Evolutionary conservation across 1,140 invertebrate species (phyloP), one percentile per base, ranked within the genome.

Genomic region (Bactericera cockerelli): DNA sequence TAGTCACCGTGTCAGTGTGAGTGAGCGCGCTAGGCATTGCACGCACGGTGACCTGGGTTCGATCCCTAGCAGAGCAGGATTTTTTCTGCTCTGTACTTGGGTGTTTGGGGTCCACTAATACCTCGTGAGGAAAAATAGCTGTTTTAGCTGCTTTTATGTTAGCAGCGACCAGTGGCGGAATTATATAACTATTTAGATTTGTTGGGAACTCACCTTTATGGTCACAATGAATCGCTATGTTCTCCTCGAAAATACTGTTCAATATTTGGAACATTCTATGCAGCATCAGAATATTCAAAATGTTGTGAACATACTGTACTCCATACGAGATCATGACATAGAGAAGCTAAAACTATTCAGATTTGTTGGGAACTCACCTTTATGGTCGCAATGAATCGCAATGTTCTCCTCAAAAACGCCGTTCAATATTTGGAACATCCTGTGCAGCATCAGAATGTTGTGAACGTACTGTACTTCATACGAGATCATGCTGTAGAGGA

Each of bases 291-390:
- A n/a, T n/a, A n/a, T n/a, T n/a, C n/a, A n/a, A n/a, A n/a, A 49
- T n/a, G 19, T 49, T 49, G n/a, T 49, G 4, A 4, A 49, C 22
- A n/a, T 49, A 49, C 22, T 49, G 42, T 6, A 49, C n/a, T 49
- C 19, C 42, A n/a, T 49, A 49, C 42, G 42, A 49, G 4, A 49
- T 49, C n/a, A 49, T 16, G n/a, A n/a, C n/a, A n/a, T 49, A 49
- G 42, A 49, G 42, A 49, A 19, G n/a, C n/a, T 4, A 49, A n/a
- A 6, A 49, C 42, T 10, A 4, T 49, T 49, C 19, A n/a, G 4
- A 10, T n/a, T 8, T 4, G 3, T 49, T n/a, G n/a, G n/a, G n/a
- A n/a, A n/a, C n/a, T n/a, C n/a, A n/a, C n/a, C n/a, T n/a, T n/a
- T n/a, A n/a, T n/a, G n/a, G n/a, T n/a, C n/a, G n/a, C n/a, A n/a